phyloP scores from a whole-genome alignment of 2,888 invertebrate genomes.

The Plebejus argus region DNA sequence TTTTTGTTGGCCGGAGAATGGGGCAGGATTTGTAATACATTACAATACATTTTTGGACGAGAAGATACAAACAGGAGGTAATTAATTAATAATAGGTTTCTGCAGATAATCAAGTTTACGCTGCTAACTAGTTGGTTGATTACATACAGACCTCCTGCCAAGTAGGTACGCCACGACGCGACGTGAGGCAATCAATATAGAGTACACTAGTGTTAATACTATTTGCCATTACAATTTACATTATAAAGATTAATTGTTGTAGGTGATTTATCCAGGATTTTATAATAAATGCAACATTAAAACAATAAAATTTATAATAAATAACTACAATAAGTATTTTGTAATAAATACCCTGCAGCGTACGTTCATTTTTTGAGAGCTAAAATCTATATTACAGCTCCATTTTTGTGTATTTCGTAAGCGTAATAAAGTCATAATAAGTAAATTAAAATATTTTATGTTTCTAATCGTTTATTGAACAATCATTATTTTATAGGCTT shows the following conservation, averaged over 20 bases:
- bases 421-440: too few species aligned
- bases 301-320: too few species aligned
- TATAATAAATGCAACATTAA: too few species aligned
- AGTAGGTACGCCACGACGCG: not conserved
- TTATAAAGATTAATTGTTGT: too few species aligned
- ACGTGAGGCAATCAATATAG: not conserved
- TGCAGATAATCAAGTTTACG: not conserved
- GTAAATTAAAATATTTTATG: not conserved
- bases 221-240: too few species aligned
- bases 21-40: too few species aligned
- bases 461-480: not conserved
- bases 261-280: too few species aligned
- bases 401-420: too few species aligned
- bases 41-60: too few species aligned
- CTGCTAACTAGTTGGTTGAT: not conserved
- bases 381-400: not conserved
- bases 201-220: not conserved
- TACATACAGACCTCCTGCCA: not conserved
- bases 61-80: not conserved
- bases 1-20: too few species aligned
- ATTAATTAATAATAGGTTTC: conserved; percentile 2
- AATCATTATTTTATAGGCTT: not conserved
- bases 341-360: too few species aligned
- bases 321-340: too few species aligned
- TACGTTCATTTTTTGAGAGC: not conserved